Base-by-base conservation (phyloP, 2,888 invertebrate species). In the Panzeria rudis region DNA sequence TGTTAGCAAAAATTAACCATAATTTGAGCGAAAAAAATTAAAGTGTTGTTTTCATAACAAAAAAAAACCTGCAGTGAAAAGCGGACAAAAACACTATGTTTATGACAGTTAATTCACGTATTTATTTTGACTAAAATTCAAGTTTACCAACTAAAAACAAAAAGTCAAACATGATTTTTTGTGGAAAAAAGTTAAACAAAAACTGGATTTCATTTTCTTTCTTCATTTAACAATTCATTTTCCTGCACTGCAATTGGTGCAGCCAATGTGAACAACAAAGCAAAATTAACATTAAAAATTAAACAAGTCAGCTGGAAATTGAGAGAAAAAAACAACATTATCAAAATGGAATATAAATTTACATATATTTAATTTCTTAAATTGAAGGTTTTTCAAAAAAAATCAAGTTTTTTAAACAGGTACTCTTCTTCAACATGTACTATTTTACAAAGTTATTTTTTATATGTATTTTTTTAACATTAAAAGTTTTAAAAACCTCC, bases 41-140 rank as follows among this genome's bases (percentile, higher is more conserved):
- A 62, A 52, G 61, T 69, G 11, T 3, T 50, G 7, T 6, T 59
- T 69, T 52, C 25, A 44, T 5, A 47, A 44, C 25, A 29, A n/a
- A 29, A 11, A 13, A 20, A 54, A 59, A 77, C 23, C 15, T 56
- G 66, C 56, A 44, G 7, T 9, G 7, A 41, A 69, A 41, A 52
- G n/a, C 20, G 41, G 13, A 13, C 9, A 29, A 59, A 56, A 62
- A 35, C 9, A 47, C 29, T 32, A 54, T 59, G 41, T 76, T 76
- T 76, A 47, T 71, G 38, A 59, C 59, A 54, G 66, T 68, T 52
- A 80, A 59, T 69, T 76, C 25, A 78, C 2, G 29, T 56, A 29
- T 66, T 61, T 81, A 38, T 32, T 61, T 72, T 68, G 25, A 50
- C 3, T 59, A 64, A 66, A 80, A 75, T 78, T 85, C 85, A 82